Evolutionary conservation across 2,797 vertebrate genomes (phyloP).

Genomic region (Pterois miles): DNA sequence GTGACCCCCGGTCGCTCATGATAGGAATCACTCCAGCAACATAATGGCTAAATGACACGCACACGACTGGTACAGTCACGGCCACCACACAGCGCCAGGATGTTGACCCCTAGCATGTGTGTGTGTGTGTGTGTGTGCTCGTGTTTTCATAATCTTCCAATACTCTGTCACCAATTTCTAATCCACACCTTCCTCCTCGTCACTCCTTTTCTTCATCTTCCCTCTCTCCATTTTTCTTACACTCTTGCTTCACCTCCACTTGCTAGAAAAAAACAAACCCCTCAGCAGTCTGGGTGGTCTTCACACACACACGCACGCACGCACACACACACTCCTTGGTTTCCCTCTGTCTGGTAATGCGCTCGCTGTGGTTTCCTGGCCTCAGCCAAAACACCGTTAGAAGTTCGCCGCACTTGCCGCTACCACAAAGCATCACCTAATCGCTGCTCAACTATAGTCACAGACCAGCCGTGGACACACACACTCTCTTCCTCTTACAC

Average conservation of each 20-base stretch:
- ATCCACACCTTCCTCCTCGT: slow-evolving; percentile 4
- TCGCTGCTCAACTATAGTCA: slow-evolving; percentile 71
- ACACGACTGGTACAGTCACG: slow-evolving; percentile 68
- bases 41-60: slow-evolving; percentile 80
- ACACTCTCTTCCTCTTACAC: slow-evolving; percentile 36
- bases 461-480: slow-evolving; percentile 25
- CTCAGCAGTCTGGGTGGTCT: slow-evolving; percentile 84
- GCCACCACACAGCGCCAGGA: slow-evolving; percentile 65
- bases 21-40: slow-evolving; percentile 83
- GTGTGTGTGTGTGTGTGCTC: neutral
- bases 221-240: slow-evolving; percentile 44
- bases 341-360: slow-evolving; percentile 82
- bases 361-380: slow-evolving; percentile 81
- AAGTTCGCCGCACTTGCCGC: slow-evolving; percentile 71
- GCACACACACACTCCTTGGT: slow-evolving; percentile 62
- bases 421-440: slow-evolving; percentile 82
- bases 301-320: slow-evolving; percentile 35
- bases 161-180: slow-evolving; percentile 6
- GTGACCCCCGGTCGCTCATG: slow-evolving; percentile 74
- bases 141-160: slow-evolving; percentile 17
- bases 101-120: slow-evolving; percentile 47
- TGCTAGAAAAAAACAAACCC: slow-evolving; percentile 52
- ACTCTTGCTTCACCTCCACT: slow-evolving; percentile 63
- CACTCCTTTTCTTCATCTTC: slow-evolving; percentile 28
- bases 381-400: slow-evolving; percentile 79